Evolutionary conservation across 1,140 invertebrate species (phyloP), one percentile per base, ranked within the genome.

Genomic region (Thaumatotibia leucotreta): DNA sequence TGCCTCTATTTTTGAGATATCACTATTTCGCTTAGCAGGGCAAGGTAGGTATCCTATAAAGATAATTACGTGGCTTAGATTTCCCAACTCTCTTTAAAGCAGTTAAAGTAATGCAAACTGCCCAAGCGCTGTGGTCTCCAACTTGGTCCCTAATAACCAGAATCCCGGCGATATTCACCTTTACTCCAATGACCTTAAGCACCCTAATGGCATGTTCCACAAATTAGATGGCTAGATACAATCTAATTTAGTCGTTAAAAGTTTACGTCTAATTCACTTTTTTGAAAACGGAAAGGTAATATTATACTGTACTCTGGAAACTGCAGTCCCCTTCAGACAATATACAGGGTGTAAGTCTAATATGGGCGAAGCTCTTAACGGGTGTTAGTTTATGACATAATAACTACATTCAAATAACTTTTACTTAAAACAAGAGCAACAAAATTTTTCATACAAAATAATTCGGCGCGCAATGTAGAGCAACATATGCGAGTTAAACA

Each of bases 71-170:
- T 23, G 49, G 9, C 4, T 52, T 52, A 58, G 52, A 58, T 58
- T 58, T 24, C 52, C 52, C 1, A 27, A 58, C n/a, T 24, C n/a
- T 4, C 29, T 63, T 23, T 20, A 63, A 63, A 64, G 24, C 39
- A 64, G 24, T 50, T 31, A 50, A 27, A 50, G 63, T 50, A 64
- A 45, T 49, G 39, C 35, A 63, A 63, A 63, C 31, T 33, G 33
- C 5, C 23, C 52, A 29, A 14, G 14, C 39, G 14, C 24, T 27
- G 23, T 27, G 49, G 52, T 27, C 23, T 11, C 49, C 4, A 58
- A 27, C 23, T 58, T 58, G 10, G 23, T n/a, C 22, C 52, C 24
- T 58, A 27, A 58, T 58, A 27, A 23, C 22, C 45, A 1, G 17
- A 23, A 52, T 22, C 17, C n/a, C 17, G 33, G 11, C 4, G 3